A percentile compares a stretch with the other conserved stretches of the same genome.
Evolutionary conservation across 2,797 vertebrate species (phyloP).

Genomic region (Dendrocincla fuliginosa): DNA sequence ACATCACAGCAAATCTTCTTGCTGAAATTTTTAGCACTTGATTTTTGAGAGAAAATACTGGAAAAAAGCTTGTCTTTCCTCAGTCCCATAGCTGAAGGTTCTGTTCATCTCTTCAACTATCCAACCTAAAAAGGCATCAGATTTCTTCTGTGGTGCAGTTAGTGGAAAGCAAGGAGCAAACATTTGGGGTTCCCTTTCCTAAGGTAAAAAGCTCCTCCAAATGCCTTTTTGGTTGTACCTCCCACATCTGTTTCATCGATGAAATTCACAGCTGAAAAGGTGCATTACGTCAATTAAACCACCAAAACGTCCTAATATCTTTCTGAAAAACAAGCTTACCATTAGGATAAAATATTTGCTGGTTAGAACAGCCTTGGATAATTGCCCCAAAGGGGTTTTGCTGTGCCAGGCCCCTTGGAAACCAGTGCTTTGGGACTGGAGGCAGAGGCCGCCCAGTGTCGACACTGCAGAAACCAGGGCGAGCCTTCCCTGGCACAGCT

Average conservation of each 20-base stretch:
- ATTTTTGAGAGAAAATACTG: not conserved
- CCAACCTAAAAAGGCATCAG: not conserved
- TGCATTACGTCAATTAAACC: not conserved
- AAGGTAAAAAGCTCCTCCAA: rapidly evolving
- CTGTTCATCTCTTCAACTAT: not conserved
- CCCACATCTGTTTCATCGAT: not conserved
- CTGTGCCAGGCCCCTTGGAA: not conserved
- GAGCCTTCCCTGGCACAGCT: not conserved
- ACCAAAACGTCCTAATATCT: not conserved
- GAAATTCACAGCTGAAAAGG: not conserved
- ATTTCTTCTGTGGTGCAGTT: not conserved
- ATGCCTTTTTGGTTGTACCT: not conserved
- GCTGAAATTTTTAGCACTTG: not conserved
- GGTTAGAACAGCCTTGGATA: not conserved
- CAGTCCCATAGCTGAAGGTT: not conserved
- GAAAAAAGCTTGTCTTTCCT: not conserved
- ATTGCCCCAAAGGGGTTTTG: conserved; percentile 7
- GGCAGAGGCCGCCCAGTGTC: not conserved
- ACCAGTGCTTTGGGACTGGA: not conserved
- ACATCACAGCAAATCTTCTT: not conserved
- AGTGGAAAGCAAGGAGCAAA: not conserved
- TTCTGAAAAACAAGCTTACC: not conserved
- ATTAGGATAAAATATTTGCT: not conserved
- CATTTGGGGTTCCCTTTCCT: not conserved
- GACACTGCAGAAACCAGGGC: not conserved